phyloP scores from a whole-genome alignment of 2,113 vertebrate genomes.

The Malurus melanocephalus region DNA sequence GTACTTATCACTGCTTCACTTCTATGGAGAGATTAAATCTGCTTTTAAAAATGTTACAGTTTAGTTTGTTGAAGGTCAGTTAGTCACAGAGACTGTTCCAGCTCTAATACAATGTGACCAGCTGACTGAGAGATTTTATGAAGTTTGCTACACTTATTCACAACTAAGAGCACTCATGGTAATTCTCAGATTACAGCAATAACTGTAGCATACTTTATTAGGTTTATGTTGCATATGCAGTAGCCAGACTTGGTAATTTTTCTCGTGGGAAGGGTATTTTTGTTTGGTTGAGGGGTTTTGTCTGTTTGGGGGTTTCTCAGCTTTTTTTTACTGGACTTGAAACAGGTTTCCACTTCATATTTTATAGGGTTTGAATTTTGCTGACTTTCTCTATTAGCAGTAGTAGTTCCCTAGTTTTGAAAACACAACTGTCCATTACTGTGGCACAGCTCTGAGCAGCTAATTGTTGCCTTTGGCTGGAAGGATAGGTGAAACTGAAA shows the following conservation, averaged over 20 bases:
- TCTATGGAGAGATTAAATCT: neutral
- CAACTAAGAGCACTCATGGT: neutral
- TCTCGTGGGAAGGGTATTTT: neutral
- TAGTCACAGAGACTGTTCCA: neutral
- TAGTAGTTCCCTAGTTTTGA: neutral
- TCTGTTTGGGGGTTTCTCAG: rapidly evolving
- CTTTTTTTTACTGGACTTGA: neutral
- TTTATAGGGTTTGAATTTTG: neutral
- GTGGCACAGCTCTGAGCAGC: neutral
- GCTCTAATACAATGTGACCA: neutral
- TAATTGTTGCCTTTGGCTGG: neutral
- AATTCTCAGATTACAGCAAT: neutral
- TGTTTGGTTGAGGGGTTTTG: rapidly evolving
- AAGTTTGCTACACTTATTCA: neutral
- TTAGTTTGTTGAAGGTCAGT: neutral
- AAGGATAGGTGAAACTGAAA: neutral
- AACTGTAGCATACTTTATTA: neutral
- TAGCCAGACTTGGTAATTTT: neutral
- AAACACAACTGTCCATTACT: neutral
- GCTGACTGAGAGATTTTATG: neutral
- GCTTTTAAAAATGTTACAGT: neutral
- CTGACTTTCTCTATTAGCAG: neutral
- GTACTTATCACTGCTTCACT: neutral
- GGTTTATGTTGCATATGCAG: neutral
- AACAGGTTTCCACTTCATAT: neutral